Base-by-base conservation (phyloP, 2,113 vertebrate species). In the Eolophus roseicapilla region DNA sequence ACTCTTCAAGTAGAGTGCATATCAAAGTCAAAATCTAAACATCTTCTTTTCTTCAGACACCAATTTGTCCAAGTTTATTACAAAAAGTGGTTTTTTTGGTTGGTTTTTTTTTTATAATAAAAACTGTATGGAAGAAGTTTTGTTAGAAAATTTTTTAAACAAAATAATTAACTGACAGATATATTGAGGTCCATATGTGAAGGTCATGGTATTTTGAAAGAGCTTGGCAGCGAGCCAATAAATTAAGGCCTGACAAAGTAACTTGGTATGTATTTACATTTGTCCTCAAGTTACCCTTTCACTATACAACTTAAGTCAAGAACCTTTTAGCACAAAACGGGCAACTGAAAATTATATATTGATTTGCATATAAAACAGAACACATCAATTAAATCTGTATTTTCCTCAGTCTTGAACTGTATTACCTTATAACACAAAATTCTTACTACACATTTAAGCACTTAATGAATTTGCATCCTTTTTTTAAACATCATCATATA, bases 241-340 rank as follows among this genome's bases (percentile, higher is more conserved):
- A 83, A 91, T 73, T 69, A 96, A 93, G 76, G 43, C 43, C 39
- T 73, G 31, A 92, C 39, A 60, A 85, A 96, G 27, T 76, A 83
- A 82, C 41, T 39, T 79, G 41, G 28, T 47, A 88, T 43, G 23
- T 78, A 81, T 94, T 90, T 91, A 73, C 62, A 87, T 64, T 62
- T 96, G 92, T 90, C 76, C 92, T 93, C 88, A 95, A 85, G 57
- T 87, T 71, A 95, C 29, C 52, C 95, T 91, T 88, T 53, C 35
- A 82, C 31, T 31, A 65, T 4, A 28, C 11, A 44, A 37, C 41
- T 52, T 44, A 20, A 57, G 19, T 68, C 43, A 85, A 82, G 14
- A 74, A 52, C 17, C 20, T 55, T 73, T 74, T 35, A 81, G 49
- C 20, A 63, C 17, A 88, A 73, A 83, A 73, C 3, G 65, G n/a